phyloP scores from a whole-genome alignment of 2,113 vertebrate species.

The Struthio camelus region DNA sequence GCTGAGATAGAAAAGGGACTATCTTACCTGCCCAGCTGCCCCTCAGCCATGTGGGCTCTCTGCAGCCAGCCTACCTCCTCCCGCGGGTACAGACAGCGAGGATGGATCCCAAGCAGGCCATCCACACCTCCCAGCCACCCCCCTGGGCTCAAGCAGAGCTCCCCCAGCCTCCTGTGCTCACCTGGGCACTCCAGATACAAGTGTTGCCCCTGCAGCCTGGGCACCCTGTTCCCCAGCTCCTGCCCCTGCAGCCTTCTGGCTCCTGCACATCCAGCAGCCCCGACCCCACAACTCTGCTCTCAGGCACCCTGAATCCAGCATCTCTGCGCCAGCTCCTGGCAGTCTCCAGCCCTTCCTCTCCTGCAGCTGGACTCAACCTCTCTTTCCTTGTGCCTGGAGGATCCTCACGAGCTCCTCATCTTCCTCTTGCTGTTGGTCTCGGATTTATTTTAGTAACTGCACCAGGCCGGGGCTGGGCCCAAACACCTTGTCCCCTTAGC shows the following conservation, averaged over 20 bases:
- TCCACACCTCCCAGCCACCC: background rate
- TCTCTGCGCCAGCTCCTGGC: background rate
- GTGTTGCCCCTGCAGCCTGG: rapidly evolving
- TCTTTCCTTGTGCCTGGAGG: background rate
- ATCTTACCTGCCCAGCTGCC: background rate
- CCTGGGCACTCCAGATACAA: background rate
- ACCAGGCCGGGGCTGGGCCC: background rate
- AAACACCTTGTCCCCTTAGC: background rate
- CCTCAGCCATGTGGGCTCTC: background rate
- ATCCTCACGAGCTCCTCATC: background rate
- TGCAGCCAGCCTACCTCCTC: background rate
- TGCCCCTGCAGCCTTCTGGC: background rate
- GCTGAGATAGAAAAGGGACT: background rate
- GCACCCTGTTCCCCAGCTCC: rapidly evolving
- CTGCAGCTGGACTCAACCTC: background rate
- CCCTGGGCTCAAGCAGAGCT: rapidly evolving
- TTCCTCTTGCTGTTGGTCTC: background rate
- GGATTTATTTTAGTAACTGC: background rate
- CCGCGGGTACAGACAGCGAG: background rate
- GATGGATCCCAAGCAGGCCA: background rate
- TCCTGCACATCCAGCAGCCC: background rate
- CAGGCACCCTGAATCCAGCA: background rate
- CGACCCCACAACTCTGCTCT: background rate
- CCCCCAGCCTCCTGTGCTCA: rapidly evolving
- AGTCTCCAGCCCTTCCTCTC: background rate